phyloP scores from a whole-genome alignment of 2,888 invertebrate species.

The Serripes groenlandicus region DNA sequence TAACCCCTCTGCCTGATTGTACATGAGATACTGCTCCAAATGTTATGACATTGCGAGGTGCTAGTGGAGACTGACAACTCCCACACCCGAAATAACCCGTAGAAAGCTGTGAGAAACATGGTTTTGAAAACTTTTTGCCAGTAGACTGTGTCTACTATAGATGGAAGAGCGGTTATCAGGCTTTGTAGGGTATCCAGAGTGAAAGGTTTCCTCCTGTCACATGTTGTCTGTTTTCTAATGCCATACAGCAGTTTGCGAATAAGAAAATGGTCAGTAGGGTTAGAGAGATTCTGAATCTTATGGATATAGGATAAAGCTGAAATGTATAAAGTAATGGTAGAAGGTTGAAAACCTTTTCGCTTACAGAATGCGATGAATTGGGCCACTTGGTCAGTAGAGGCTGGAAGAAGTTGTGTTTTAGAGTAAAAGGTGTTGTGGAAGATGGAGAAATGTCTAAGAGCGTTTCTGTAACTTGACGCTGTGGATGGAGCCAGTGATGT shows the following conservation, averaged over 20 bases:
- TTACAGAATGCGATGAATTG: constrained; percentile 34
- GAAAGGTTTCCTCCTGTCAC: constrained; percentile 36
- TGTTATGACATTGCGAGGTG: not conserved
- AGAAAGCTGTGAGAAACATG: constrained; percentile 42
- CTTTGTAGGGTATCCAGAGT: not conserved
- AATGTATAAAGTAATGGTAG: constrained; percentile 28
- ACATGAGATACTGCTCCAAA: not conserved
- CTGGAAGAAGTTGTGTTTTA: not conserved
- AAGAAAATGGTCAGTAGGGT: constrained; percentile 17
- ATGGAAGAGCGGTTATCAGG: too few relatives aligned
- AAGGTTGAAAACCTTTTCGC: not conserved
- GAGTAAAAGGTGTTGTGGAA: constrained; percentile 31
- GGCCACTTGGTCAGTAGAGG: constrained; percentile 15
- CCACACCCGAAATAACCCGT: constrained; percentile 38
- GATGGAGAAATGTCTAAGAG: constrained; percentile 11
- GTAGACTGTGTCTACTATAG: too few relatives aligned
- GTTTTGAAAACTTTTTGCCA: constrained; percentile 2
- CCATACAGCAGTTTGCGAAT: constrained; percentile 34
- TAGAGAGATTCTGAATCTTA: constrained; percentile 5
- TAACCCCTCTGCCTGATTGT: too few relatives aligned
- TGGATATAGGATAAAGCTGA: constrained; percentile 41
- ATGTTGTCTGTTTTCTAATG: not conserved
- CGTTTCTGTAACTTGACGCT: constrained; percentile 18
- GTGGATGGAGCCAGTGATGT: constrained; percentile 27
- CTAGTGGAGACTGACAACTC: not conserved